Conservation (phyloP, 2,113 vertebrate species). For the Nothobranchius kuhntae region DNA sequence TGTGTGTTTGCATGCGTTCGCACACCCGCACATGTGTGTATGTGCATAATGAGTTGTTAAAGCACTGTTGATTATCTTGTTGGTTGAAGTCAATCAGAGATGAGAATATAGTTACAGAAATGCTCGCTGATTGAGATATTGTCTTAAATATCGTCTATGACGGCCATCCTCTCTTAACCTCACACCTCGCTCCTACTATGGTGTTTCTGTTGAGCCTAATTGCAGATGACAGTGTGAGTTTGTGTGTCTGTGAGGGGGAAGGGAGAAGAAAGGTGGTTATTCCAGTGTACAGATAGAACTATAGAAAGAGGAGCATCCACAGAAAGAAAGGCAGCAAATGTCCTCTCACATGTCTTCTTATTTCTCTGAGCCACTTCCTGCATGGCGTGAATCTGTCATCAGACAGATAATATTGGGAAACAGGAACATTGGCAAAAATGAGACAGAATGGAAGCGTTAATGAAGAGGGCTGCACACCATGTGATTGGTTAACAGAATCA, state of each 20-base stretch:
- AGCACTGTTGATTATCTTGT: slow-evolving; percentile 21
- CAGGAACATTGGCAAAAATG: slow-evolving; percentile 13
- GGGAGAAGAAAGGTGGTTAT: slow-evolving; percentile 65
- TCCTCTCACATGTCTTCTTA: slow-evolving; percentile 25
- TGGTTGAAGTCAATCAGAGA: not conserved
- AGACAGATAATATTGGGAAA: slow-evolving; percentile 30
- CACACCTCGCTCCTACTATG: slow-evolving; percentile 61
- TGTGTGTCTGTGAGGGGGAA: slow-evolving; percentile 59
- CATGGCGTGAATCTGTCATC: not conserved
- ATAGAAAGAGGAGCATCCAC: slow-evolving; percentile 35
- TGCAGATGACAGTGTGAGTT: slow-evolving; percentile 72
- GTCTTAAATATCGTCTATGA: slow-evolving; percentile 45
- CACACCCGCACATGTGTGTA: slow-evolving; percentile 16
- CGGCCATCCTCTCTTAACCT: slow-evolving; percentile 51
- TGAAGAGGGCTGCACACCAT: slow-evolving; percentile 38
- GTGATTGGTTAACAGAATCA: slow-evolving; percentile 29
- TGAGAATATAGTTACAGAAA: slow-evolving; percentile 7
- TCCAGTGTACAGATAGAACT: slow-evolving; percentile 39
- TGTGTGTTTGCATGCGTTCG: too few species aligned
- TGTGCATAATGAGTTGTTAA: slow-evolving; percentile 24
- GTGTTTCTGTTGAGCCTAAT: slow-evolving; percentile 74
- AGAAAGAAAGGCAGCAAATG: slow-evolving; percentile 25
- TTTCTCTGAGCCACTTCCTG: slow-evolving; percentile 10
- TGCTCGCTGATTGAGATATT: slow-evolving; percentile 10
- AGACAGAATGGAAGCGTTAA: slow-evolving; percentile 37